Conservation (phyloP, 92 coral and sea anemone species). For the Montipora capitata region DNA sequence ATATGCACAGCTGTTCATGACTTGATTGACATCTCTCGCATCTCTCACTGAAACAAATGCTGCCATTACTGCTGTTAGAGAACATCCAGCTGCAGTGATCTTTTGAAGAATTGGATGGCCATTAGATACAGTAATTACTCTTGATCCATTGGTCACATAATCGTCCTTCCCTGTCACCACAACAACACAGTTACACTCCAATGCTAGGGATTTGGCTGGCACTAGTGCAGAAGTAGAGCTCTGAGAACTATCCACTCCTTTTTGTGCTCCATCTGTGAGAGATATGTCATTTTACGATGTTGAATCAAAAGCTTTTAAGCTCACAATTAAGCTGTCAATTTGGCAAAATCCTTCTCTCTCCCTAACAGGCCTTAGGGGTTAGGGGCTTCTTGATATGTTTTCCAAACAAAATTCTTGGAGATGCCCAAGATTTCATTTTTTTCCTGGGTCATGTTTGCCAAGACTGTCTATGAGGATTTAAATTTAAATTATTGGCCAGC, state of each 20-base stretch:
- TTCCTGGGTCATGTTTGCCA: no score
- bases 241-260: constrained; percentile 65
- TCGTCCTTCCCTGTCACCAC: constrained; percentile 64
- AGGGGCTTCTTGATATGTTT: no score
- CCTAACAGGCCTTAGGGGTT: no score
- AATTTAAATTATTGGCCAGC: no score
- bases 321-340: no score
- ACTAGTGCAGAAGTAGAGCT: constrained; percentile 59
- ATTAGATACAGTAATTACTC: constrained; percentile 61
- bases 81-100: constrained; percentile 69
- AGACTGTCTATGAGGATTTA: no score
- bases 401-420: no score
- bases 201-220: constrained; percentile 65
- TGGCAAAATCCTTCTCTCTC: no score
- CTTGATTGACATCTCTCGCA: constrained; percentile 35
- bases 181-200: constrained; percentile 62
- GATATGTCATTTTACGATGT: neutral
- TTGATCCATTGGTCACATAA: constrained; percentile 63
- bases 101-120: constrained; percentile 53
- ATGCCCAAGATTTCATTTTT: no score
- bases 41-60: constrained; percentile 64
- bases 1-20: constrained; percentile 64
- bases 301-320: no score
- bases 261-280: constrained; percentile 41
- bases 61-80: constrained; percentile 55